phyloP scores from a whole-genome alignment of 2,888 invertebrate species.

The Thumatha senex region DNA sequence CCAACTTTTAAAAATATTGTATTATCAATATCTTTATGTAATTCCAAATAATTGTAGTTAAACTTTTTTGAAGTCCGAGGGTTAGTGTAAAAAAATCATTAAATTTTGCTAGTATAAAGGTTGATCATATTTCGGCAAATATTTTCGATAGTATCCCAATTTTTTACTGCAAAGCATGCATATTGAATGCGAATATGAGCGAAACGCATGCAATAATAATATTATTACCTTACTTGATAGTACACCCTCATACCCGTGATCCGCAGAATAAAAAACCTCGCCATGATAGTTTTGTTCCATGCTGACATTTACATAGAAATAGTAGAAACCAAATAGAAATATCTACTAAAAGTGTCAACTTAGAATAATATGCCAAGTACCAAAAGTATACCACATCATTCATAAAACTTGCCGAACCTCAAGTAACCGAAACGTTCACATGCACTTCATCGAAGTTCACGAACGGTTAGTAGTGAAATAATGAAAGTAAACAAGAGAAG shows the following conservation, averaged over 20 bases:
- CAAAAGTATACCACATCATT: too few species aligned
- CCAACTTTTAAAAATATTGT: too few species aligned
- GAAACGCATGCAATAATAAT: constrained; percentile 14
- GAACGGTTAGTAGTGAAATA: constrained; percentile 8
- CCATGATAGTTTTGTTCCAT: neutral
- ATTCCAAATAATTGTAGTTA: too few species aligned
- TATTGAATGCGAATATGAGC: constrained; percentile 3
- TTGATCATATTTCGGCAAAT: neutral
- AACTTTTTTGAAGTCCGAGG: too few species aligned
- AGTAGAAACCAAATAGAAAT: too few species aligned
- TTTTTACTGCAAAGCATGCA: constrained; percentile 6
- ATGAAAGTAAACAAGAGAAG: constrained; percentile 39
- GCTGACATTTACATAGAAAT: too few species aligned
- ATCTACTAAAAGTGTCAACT: too few species aligned
- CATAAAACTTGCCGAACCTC: too few species aligned
- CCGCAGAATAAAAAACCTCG: constrained; percentile 1
- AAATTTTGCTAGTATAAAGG: neutral
- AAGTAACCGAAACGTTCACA: too few species aligned
- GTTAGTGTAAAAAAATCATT: neutral
- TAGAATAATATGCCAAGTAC: too few species aligned
- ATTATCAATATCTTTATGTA: too few species aligned
- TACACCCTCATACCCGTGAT: constrained; percentile 4
- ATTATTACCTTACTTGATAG: constrained; percentile 8
- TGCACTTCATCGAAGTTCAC: neutral
- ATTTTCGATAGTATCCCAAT: neutral